Base-by-base conservation (phyloP, 2,113 vertebrate genomes). In the Nymphicus hollandicus region DNA sequence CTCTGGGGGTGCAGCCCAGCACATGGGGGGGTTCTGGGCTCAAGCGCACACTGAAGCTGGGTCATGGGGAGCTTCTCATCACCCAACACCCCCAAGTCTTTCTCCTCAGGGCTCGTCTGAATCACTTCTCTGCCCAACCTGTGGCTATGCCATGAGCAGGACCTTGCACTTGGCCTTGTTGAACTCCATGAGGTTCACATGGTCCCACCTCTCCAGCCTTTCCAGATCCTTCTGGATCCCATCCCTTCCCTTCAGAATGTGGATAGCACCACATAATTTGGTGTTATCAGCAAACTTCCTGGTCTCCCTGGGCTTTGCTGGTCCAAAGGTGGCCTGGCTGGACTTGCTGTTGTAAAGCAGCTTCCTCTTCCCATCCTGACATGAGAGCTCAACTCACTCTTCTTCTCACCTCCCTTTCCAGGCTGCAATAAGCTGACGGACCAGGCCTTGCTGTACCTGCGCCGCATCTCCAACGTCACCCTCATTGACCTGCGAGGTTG, bases 361-460 rank as follows among this genome's bases (percentile, higher is more conserved):
- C 31, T 72, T 16, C 43, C 10, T 47, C 47, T 14, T 14, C 10
- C 7, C 7, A 0, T 16, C n/a, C 23, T 5, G 18, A 29, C 0
- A 0, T 1, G 9, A 27, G 31, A 66, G 52, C 17, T 17, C 41
- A 33, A 31, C 87, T 95, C 63, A 37, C 13, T 2, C 61, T 61
- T 27, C 52, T 39, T n/a, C 47, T 64, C 87, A 8, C 37, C 91
- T 93, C 76, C 78, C 79, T 69, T 13, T 25, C 4, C 96, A 99
- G 99, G 99, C 97, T 99, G 99, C 98, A 99, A 99, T 98, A 99
- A 99, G 95, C 97, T 99, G 96, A 99, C 99, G 15, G 99, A 99
- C 96, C 96, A 98, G 55, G 99, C 99, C 97, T 97, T 99, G 89
- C 98, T 98, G 78, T 99, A 98, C 97, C 98, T 99, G 84, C 98